phyloP scores from a whole-genome alignment of 2,888 invertebrate genomes.

The Anthoptus insignis region DNA sequence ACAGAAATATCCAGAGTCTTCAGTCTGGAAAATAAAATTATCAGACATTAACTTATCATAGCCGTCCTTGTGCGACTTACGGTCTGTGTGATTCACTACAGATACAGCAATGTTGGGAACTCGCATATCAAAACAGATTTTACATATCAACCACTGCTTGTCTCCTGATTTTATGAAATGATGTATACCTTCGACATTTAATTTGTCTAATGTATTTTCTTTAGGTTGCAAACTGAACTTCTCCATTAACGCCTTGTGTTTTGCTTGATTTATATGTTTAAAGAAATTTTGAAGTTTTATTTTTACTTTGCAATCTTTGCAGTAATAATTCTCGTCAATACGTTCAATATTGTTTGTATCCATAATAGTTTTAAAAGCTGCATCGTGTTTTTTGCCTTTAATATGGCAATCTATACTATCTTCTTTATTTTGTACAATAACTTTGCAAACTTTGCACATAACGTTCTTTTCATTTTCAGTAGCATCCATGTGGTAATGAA shows the following conservation, averaged over 20 bases:
- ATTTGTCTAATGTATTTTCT: background rate
- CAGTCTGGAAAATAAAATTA: conserved; percentile 18
- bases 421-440: conserved; percentile 26
- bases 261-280: background rate
- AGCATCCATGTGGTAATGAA: conserved; percentile 9
- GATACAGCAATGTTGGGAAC: background rate
- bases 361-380: background rate
- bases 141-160: background rate
- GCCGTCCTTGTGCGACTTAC: background rate
- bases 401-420: conserved; percentile 26
- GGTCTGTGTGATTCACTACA: background rate
- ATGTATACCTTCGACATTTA: background rate
- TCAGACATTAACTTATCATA: background rate
- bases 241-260: background rate
- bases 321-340: background rate
- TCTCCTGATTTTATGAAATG: background rate
- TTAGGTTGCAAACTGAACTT: background rate
- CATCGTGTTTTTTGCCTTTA: conserved; percentile 29
- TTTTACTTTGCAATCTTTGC: conserved; percentile 11
- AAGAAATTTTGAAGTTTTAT: background rate
- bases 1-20: background rate
- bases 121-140: background rate
- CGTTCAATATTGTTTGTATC: conserved; percentile 8
- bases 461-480: conserved; percentile 13
- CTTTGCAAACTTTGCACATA: conserved; percentile 35